phyloP scores from a whole-genome alignment of 2,797 vertebrate species.

The Loriculus beryllinus region DNA sequence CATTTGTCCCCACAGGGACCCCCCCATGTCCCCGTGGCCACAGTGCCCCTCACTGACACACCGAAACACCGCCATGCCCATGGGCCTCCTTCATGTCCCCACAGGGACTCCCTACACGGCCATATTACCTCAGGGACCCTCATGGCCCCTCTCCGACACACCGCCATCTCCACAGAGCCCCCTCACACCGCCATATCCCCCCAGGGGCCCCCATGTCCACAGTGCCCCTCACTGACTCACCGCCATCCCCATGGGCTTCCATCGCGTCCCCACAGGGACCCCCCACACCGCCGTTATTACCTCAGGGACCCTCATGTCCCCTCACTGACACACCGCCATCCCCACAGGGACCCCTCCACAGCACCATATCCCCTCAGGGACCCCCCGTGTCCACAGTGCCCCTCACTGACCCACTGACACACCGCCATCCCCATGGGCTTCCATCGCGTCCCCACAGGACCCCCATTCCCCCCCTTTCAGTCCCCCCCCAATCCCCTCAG shows the following conservation, averaged over 20 bases:
- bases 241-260: background rate
- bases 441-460: background rate
- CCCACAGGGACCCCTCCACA: background rate
- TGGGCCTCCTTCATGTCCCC: too few relatives aligned
- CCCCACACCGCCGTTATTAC: too few relatives aligned
- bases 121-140: background rate
- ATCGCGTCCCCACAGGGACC: background rate
- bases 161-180: background rate
- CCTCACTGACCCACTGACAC: background rate
- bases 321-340: background rate
- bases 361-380: too few relatives aligned
- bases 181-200: too few relatives aligned
- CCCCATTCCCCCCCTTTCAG: too few relatives aligned
- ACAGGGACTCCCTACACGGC: accelerated
- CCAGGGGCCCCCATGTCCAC: background rate
- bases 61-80: too few relatives aligned
- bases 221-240: background rate
- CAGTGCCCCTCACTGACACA: too few relatives aligned
- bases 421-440: background rate
- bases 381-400: background rate
- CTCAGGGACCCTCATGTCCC: too few relatives aligned
- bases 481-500: background rate
- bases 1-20: too few relatives aligned
- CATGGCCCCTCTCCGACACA: background rate
- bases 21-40: background rate